Percentiles rank a stretch among this genome's conserved stretches.
These are phyloP conservation scores for Cephalopholis sonnerati DNA, from an alignment of 2,113 vertebrate genomes.

Conservation along the genomic window DNA sequence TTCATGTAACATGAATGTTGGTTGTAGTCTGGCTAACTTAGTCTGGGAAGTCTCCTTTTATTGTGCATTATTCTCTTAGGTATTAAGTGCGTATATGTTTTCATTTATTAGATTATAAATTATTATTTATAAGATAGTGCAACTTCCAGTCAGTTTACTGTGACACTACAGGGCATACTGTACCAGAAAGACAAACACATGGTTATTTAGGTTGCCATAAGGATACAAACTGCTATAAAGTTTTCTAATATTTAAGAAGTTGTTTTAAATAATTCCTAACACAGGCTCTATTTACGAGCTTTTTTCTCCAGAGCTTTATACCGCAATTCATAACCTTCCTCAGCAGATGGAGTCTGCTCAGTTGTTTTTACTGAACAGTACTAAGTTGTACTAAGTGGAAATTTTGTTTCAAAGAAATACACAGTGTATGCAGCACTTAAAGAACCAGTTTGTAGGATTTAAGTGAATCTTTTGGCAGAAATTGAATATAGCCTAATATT, in stretches of 20 bases:
- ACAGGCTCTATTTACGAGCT: not conserved
- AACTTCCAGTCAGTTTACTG: conserved; percentile 8
- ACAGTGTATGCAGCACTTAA: not conserved
- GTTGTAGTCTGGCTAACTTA: conserved; percentile 50
- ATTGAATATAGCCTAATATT: no score
- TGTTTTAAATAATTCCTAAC: not conserved
- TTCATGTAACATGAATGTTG: conserved; percentile 54
- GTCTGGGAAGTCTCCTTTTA: conserved; percentile 66
- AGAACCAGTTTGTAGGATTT: no score
- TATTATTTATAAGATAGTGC: no score
- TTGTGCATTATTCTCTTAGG: not conserved
- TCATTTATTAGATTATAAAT: no score
- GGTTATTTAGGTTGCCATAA: not conserved
- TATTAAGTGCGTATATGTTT: not conserved
- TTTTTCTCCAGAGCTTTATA: no score
- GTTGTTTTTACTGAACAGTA: not conserved
- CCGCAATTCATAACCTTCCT: not conserved
- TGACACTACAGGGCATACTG: not conserved
- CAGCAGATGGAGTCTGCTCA: not conserved
- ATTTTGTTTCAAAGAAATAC: not conserved
- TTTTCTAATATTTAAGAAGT: not conserved
- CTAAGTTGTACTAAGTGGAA: not conserved
- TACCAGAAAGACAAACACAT: not conserved
- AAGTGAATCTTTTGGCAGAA: no score
- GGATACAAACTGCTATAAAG: not conserved